phyloP scores from a whole-genome alignment of 2,888 invertebrate genomes.

The Cheilosia soror region DNA sequence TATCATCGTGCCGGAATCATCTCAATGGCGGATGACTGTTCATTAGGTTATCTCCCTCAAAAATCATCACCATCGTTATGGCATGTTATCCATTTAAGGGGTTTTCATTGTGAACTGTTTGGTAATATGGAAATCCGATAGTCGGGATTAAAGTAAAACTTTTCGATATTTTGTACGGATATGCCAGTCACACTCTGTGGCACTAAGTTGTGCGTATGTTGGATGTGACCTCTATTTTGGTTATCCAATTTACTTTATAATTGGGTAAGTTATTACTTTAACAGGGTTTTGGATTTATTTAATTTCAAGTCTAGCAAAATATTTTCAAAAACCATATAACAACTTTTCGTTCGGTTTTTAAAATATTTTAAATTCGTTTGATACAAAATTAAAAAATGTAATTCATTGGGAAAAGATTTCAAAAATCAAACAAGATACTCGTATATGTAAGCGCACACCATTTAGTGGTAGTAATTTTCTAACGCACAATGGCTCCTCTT shows the following conservation, averaged over 20 bases:
- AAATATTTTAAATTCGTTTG: too few relatives aligned
- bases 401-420: too few relatives aligned
- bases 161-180: not conserved
- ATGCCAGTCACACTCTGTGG: not conserved
- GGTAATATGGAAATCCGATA: not conserved
- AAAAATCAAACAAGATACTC: too few relatives aligned
- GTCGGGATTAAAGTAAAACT: not conserved
- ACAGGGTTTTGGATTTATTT: too few relatives aligned
- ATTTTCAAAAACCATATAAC: too few relatives aligned
- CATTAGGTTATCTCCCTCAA: constrained; percentile 11
- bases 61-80: constrained; percentile 4
- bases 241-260: not conserved
- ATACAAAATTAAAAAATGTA: too few relatives aligned
- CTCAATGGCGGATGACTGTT: not conserved
- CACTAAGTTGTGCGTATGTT: not conserved
- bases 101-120: not conserved
- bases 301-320: too few relatives aligned
- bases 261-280: too few relatives aligned
- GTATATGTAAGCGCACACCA: too few relatives aligned
- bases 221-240: not conserved
- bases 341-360: too few relatives aligned
- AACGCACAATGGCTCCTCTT: too few relatives aligned
- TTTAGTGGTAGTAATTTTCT: too few relatives aligned
- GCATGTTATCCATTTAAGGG: not conserved
- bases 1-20: constrained; percentile 2